These are phyloP conservation scores for Rhagonycha lutea DNA, from an alignment of 2,888 invertebrate genomes.

Conservation along the genomic window DNA sequence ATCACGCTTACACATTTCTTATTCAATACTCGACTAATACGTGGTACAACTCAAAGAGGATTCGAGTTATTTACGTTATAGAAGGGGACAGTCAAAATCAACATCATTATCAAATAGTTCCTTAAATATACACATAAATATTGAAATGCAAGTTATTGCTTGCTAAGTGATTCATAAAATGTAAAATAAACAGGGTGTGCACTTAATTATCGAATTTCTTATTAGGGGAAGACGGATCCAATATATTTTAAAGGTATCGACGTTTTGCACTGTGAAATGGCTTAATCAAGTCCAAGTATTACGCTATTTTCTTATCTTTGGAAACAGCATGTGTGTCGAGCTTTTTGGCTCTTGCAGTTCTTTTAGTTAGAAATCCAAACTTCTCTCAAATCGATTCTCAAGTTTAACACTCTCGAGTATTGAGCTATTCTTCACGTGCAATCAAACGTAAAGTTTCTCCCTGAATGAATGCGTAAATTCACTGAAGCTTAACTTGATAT, in stretches of 20 bases:
- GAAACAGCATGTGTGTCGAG: conserved; percentile 14
- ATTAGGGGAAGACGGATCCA: background rate
- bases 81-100: conserved; percentile 14
- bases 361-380: conserved; percentile 28
- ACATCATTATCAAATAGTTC: conserved; percentile 19
- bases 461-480: conserved; percentile 50
- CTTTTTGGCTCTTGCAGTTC: conserved; percentile 25
- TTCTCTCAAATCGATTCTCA: conserved; percentile 37
- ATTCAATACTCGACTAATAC: conserved; percentile 30
- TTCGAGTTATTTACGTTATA: conserved; percentile 19
- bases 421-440: conserved; percentile 52
- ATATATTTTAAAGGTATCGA: background rate
- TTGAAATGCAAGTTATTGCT: background rate
- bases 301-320: conserved; percentile 22
- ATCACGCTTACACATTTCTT: conserved; percentile 37
- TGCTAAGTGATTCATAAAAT: background rate
- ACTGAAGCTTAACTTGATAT: conserved; percentile 37
- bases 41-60: conserved; percentile 21
- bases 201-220: background rate
- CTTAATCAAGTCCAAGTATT: conserved; percentile 10
- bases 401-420: conserved; percentile 47
- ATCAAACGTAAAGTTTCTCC: conserved; percentile 53
- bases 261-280: background rate
- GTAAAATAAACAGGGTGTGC: background rate
- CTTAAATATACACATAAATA: background rate